Base-by-base conservation (phyloP, 2,797 vertebrate genomes). In the Acipenser ruthenus region DNA sequence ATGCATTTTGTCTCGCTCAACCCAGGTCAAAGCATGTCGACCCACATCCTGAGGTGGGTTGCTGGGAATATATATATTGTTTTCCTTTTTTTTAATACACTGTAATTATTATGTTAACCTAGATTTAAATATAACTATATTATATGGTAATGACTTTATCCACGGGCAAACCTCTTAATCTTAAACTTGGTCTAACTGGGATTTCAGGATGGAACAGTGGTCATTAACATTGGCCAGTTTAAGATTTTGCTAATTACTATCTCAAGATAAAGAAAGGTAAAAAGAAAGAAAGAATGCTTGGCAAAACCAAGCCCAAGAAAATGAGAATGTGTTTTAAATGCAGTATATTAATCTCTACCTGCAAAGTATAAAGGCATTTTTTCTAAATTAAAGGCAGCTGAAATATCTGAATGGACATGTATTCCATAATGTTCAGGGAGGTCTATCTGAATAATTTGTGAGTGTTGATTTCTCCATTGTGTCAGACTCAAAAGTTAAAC, bases 201-300 rank as follows among this genome's bases (percentile, higher is more conserved):
- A 87, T 88, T 90, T 89, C 85, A 83, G 77, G 65, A 77, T 86
- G 87, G 84, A 89, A 86, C 83, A 86, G 84, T 87, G 83, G 86
- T 89, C 86, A 90, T 90, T 90, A 89, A 89, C 86, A 83, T 87
- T 82, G 84, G 83, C 77, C 83, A 89, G 87, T 89, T 90, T 90
- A 89, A 87, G 86, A 85, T 81, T 83, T 74, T 86, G 81, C 87
- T 91, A 91, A 89, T 90, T 90, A 88, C 87, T 79, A 84, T 80
- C 85, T 84, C 86, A 89, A 88, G 87, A 89, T 91, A 89, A 88
- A 85, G 68, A 89, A 88, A 85, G 68, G 76, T 83, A 81, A 75
- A 83, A 79, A 82, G 86, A 83, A 75, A 76, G 59, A 69, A 75
- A 76, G 81, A 77, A 84, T 79, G 79, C 81, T 70, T 78, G 78